phyloP scores from a whole-genome alignment of 2,888 invertebrate species.

The Koerneria pararmatus region DNA sequence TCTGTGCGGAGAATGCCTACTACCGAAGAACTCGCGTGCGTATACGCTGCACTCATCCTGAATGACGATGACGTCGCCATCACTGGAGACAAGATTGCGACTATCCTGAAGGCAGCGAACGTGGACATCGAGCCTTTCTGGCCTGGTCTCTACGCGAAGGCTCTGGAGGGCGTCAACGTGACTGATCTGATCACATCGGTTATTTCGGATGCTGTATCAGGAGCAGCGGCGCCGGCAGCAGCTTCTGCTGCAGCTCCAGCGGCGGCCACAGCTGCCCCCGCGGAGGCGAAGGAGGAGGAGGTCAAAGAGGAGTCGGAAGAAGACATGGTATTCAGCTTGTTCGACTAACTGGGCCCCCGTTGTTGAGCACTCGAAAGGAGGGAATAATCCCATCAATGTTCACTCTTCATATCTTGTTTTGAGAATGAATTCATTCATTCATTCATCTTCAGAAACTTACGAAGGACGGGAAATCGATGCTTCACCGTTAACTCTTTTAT shows the following conservation, averaged over 20 bases:
- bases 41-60: constrained; percentile 68
- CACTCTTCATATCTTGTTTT: too few relatives aligned
- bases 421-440: too few relatives aligned
- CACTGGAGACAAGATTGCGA: constrained; percentile 94
- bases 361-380: too few relatives aligned
- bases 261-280: constrained; percentile 51
- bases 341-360: too few relatives aligned
- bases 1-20: too few relatives aligned
- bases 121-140: constrained; percentile 97
- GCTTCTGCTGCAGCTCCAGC: constrained; percentile 59
- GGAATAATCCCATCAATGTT: too few relatives aligned
- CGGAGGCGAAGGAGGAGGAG: constrained; percentile 41
- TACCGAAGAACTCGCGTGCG: constrained; percentile 93
- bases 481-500: too few relatives aligned
- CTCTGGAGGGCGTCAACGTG: constrained; percentile 87
- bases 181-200: constrained; percentile 64
- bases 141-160: constrained; percentile 96
- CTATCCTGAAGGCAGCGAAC: constrained; percentile 90
- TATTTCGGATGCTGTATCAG: constrained; percentile 73
- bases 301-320: too few relatives aligned
- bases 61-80: constrained; percentile 88
- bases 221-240: constrained; percentile 69
- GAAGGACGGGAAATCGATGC: too few relatives aligned
- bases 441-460: too few relatives aligned
- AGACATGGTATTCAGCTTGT: too few relatives aligned